Percentiles rank a stretch among this genome's conserved stretches.
Conservation (phyloP, 2,797 vertebrate species). For the Netta rufina region DNA sequence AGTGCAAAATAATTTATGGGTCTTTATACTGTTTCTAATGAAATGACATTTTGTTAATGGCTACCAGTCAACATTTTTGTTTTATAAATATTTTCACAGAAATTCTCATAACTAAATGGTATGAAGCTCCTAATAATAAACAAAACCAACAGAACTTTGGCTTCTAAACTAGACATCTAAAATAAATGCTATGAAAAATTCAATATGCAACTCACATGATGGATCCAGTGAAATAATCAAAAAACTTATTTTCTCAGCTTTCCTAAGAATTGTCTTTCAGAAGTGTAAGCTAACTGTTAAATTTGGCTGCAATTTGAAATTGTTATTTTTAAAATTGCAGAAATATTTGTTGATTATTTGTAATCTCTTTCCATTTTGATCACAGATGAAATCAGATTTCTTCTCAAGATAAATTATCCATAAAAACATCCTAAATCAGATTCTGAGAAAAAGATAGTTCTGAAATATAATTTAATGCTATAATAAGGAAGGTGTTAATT, state of each 20-base stretch:
- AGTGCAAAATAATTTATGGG: background rate
- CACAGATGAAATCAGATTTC: background rate
- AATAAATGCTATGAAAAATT: background rate
- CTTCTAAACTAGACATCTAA: background rate
- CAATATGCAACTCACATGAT: background rate
- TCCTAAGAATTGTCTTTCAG: background rate
- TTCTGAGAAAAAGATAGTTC: background rate
- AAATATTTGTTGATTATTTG: background rate
- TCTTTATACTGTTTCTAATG: background rate
- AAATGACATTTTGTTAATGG: background rate
- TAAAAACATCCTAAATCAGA: background rate
- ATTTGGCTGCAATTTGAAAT: background rate
- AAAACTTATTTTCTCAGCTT: background rate
- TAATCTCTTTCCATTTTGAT: background rate
- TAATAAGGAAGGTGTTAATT: background rate
- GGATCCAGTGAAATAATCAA: background rate
- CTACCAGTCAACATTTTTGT: background rate
- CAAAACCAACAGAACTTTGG: background rate
- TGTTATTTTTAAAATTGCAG: background rate
- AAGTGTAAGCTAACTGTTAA: background rate
- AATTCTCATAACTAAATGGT: background rate
- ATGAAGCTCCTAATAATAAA: background rate
- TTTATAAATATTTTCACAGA: background rate
- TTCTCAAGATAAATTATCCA: background rate
- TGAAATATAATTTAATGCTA: background rate